A percentile compares a stretch with the other conserved stretches of the same genome.
These are phyloP conservation scores for Lithophane ornitopus DNA, from an alignment of 2,888 invertebrate genomes.

Conservation along the genomic window DNA sequence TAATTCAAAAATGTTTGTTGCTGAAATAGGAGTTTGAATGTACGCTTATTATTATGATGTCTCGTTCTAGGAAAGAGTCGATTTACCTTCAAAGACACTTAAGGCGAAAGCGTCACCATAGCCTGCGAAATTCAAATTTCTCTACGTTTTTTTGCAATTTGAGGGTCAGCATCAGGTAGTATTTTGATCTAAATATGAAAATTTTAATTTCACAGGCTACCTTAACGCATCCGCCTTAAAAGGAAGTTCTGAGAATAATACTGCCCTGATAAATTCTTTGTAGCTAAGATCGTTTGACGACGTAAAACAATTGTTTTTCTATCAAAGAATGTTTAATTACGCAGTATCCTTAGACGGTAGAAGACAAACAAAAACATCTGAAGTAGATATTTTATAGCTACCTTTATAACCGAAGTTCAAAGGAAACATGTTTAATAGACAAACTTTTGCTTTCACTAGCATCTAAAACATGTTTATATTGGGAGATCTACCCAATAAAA, in stretches of 20 bases:
- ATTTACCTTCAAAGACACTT: not conserved
- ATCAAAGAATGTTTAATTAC: conserved; percentile 55
- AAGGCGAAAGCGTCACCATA: no score
- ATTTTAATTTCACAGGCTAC: no score
- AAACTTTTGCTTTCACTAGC: conserved; percentile 36
- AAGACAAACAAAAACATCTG: conserved; percentile 28
- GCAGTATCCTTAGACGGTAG: conserved; percentile 14
- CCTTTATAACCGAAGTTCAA: conserved; percentile 37
- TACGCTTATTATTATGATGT: not conserved
- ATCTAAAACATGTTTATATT: conserved; percentile 45
- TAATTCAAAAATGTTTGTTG: conserved; percentile 23
- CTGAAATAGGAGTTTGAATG: conserved; percentile 27
- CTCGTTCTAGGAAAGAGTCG: not conserved
- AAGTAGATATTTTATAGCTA: conserved; percentile 23
- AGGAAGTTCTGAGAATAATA: conserved; percentile 21
- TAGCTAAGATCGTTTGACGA: conserved; percentile 22
- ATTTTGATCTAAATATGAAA: no score
- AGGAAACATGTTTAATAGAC: conserved; percentile 29
- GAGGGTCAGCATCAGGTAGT: no score
- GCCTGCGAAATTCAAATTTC: no score
- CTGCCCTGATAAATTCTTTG: conserved; percentile 9
- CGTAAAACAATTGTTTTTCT: conserved; percentile 38
- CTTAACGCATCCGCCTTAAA: not conserved
- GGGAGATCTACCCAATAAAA: no score
- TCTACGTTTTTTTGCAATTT: no score